Percentiles rank a stretch among this genome's conserved stretches.
These are phyloP conservation scores for Chrysaora quinquecirrha DNA, from an alignment of 30 jellyfish, hydroid and myxozoan species.

Conservation along the genomic window DNA sequence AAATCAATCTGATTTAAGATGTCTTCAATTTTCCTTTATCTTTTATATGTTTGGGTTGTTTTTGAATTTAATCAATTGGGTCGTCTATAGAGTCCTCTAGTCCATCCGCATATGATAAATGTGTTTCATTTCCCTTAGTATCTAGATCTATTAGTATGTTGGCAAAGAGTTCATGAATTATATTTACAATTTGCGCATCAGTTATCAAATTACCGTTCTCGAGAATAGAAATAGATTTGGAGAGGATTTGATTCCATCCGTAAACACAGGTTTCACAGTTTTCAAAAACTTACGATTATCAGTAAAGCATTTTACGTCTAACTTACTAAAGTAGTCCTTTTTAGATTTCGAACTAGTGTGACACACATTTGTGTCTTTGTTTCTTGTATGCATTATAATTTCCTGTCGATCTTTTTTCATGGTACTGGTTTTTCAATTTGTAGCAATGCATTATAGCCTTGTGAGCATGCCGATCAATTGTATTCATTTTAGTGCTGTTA, in stretches of 20 bases:
- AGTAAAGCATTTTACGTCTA: too few relatives aligned
- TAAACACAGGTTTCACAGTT: background rate
- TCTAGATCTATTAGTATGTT: background rate
- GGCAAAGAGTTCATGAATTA: background rate
- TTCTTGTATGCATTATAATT: background rate
- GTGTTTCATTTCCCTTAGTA: too few relatives aligned
- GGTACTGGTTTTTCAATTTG: background rate
- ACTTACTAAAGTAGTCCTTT: background rate
- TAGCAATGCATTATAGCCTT: background rate
- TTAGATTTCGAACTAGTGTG: background rate
- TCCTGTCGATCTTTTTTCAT: background rate
- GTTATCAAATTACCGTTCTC: too few relatives aligned
- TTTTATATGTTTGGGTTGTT: too few relatives aligned
- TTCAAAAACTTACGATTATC: too few relatives aligned
- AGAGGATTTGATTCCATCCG: background rate
- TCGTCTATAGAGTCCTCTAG: too few relatives aligned
- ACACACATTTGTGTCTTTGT: background rate
- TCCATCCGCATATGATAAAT: too few relatives aligned
- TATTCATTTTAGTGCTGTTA: background rate
- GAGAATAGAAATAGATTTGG: too few relatives aligned
- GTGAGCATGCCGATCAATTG: background rate
- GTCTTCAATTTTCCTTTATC: too few relatives aligned
- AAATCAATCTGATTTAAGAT: too few relatives aligned
- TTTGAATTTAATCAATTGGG: too few relatives aligned
- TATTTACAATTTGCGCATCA: background rate